These are phyloP conservation scores for Gallirallus australis DNA, from an alignment of 2,797 vertebrate genomes.

Conservation along the genomic window DNA sequence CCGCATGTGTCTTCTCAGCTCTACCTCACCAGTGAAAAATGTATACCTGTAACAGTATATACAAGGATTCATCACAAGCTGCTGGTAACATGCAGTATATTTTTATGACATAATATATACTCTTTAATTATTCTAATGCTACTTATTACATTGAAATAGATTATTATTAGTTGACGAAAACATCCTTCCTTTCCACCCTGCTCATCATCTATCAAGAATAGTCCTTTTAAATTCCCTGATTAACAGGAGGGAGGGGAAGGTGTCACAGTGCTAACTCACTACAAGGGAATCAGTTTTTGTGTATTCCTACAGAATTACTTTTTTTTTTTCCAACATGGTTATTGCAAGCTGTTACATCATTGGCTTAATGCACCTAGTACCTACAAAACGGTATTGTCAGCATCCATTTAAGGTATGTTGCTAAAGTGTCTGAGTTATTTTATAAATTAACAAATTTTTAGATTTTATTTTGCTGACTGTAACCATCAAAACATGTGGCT, in stretches of 20 bases:
- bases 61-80: background rate
- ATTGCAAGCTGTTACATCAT: background rate
- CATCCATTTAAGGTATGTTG: background rate
- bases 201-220: background rate
- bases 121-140: background rate
- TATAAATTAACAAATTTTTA: background rate
- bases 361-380: background rate
- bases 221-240: background rate
- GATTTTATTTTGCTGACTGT: background rate
- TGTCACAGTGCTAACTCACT: background rate
- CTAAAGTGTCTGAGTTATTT: background rate
- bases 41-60: background rate
- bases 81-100: background rate
- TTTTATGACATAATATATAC: background rate
- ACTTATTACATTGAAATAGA: background rate
- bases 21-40: background rate
- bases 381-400: background rate
- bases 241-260: background rate
- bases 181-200: background rate
- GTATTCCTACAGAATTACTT: background rate
- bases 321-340: background rate
- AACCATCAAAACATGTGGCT: background rate
- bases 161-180: background rate
- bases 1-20: background rate
- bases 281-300: background rate